Evolutionary conservation across 2,888 invertebrate species (phyloP), one percentile per base, ranked within the genome.

Genomic region (Hemistola chrysoprasaria): DNA sequence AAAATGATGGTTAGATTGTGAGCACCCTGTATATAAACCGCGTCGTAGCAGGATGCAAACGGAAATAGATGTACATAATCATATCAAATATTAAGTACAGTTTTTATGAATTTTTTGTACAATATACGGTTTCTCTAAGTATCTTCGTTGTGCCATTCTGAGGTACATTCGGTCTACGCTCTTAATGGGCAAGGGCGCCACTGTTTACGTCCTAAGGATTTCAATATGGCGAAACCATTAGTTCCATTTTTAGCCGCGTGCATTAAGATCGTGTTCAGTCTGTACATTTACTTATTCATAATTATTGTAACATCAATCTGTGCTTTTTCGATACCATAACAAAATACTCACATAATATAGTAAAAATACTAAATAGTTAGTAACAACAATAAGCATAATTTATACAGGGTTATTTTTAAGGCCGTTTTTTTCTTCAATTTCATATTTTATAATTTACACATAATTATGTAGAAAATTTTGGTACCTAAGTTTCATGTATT

Each of bases 381-480:
- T 73, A 74, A 79, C 71, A 78, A 80, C 78, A 74, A 65, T 85
- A 85, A 83, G 86, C 83, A 86, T 87, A 85, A 86, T 86, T 85
- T 86, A 84, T 86, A 85, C 87, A 86, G 87, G 86, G 86, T 86
- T 87, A 85, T 83, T 82, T 76, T 80, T 77, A 76, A 78, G 71
- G 54, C 62, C 69, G 71, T 66, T 62, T 63, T 64, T 68, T 63
- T 27, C 36, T 37, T 53, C 49, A 44, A 52, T 45, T 50, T 44
- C 43, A 35, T 48, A 47, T 38, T 49, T 38, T 40, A 40, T 36
- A 16, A 16, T 41, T 48, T 60, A 56, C 50, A 53, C 49, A 39
- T 52, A 41, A 52, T n/a, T n/a, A 29, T 16, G 29, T 8, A 10
- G 30, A 34, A 34, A 39, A 41, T 37, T 31, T 35, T 44, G 27